These are phyloP conservation scores for Xenentodon cancila DNA, from an alignment of 2,797 vertebrate species.

Conservation along the genomic window DNA sequence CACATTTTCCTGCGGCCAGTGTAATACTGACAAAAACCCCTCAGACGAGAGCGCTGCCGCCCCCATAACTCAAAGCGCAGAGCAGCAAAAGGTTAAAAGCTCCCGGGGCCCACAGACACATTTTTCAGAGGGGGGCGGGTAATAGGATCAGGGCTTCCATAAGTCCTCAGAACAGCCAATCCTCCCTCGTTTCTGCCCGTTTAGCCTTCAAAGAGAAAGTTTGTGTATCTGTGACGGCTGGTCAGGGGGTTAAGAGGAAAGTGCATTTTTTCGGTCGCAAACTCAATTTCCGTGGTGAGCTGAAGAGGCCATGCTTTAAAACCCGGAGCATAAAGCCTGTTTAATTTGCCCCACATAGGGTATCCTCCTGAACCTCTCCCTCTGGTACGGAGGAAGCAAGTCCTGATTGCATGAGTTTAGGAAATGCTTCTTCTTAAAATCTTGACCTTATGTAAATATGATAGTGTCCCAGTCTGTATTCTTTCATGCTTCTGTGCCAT, in stretches of 20 bases:
- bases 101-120: slow-evolving; percentile 79
- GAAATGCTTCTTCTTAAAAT: slow-evolving; percentile 14
- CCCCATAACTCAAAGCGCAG: slow-evolving; percentile 74
- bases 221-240: slow-evolving; percentile 77
- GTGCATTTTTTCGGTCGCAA: slow-evolving; percentile 81
- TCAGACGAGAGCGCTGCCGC: slow-evolving; percentile 55
- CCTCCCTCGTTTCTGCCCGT: slow-evolving; percentile 78
- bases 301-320: slow-evolving; percentile 78
- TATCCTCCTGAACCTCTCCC: slow-evolving; percentile 61
- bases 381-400: slow-evolving; percentile 29
- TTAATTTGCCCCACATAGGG: slow-evolving; percentile 78
- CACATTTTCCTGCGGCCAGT: slow-evolving; percentile 55
- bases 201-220: slow-evolving; percentile 83
- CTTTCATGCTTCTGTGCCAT: slow-evolving; percentile 23
- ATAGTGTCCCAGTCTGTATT: slow-evolving; percentile 38
- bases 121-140: slow-evolving; percentile 79
- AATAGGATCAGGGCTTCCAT: slow-evolving; percentile 86
- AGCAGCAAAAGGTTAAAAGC: slow-evolving; percentile 84
- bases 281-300: slow-evolving; percentile 85
- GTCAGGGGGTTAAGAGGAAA: slow-evolving; percentile 77
- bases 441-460: slow-evolving; percentile 32
- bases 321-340: slow-evolving; percentile 74
- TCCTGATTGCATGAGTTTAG: slow-evolving; percentile 41
- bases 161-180: slow-evolving; percentile 82
- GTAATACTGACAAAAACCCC: slow-evolving; percentile 54